phyloP scores from a whole-genome alignment of 2,888 invertebrate genomes.

The Lasioglossum zephyrum region DNA sequence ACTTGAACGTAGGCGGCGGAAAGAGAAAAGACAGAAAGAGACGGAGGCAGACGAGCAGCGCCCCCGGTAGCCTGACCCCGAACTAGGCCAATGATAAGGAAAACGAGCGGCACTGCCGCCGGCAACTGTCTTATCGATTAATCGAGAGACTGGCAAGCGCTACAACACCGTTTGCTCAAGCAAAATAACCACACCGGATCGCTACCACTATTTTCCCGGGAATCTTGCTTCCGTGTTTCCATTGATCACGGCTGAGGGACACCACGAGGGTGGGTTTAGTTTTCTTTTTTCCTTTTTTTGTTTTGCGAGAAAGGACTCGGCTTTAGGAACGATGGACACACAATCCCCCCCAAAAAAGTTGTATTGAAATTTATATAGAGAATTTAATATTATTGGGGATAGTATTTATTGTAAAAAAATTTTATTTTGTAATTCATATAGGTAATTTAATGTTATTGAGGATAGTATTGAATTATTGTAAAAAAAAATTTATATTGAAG shows the following conservation, averaged over 20 bases:
- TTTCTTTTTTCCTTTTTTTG: neutral
- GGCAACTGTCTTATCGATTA: slow-evolving; percentile 60
- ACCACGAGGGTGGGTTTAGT: neutral
- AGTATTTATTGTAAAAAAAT: too few species aligned
- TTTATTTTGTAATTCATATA: too few species aligned
- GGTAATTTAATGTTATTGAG: too few species aligned
- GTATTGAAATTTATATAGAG: too few species aligned
- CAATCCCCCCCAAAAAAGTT: too few species aligned
- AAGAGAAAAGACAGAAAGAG: neutral
- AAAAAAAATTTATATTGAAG: too few species aligned
- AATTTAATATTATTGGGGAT: too few species aligned
- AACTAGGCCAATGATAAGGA: slow-evolving; percentile 65
- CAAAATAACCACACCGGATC: neutral
- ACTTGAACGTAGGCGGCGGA: slow-evolving; percentile 76
- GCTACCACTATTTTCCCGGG: neutral
- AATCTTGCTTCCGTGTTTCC: neutral
- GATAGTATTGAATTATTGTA: too few species aligned
- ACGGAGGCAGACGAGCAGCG: slow-evolving; percentile 50
- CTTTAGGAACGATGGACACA: too few species aligned
- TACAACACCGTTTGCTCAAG: neutral
- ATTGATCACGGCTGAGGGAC: neutral
- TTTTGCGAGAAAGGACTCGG: neutral
- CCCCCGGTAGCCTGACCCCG: slow-evolving; percentile 57
- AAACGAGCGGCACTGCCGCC: slow-evolving; percentile 47
- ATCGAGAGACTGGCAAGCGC: slow-evolving; percentile 28